Evolutionary conservation across 2,113 vertebrate species (phyloP).

Genomic region (Paedocypris sp.): DNA sequence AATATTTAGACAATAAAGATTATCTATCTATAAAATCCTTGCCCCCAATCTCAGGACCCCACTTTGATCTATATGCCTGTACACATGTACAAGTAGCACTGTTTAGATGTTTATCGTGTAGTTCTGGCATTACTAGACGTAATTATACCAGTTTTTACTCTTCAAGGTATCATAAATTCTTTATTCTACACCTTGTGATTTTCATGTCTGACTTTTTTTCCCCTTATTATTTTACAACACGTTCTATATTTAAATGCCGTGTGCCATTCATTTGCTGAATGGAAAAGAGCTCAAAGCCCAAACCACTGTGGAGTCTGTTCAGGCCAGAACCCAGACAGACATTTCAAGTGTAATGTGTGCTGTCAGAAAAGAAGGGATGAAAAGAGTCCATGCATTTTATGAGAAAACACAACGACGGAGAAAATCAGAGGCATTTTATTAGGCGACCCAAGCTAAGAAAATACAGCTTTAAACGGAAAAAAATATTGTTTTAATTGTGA

Average conservation of each 20-base stretch:
- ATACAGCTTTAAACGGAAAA: too few relatives aligned
- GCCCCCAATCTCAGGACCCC: too few relatives aligned
- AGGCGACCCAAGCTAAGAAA: too few relatives aligned
- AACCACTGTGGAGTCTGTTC: conserved; percentile 5
- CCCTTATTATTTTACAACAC: not conserved
- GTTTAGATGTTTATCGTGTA: too few relatives aligned
- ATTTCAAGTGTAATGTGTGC: conserved; percentile 1
- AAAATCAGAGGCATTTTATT: not conserved
- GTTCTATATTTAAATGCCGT: not conserved
- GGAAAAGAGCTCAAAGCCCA: not conserved
- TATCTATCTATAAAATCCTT: too few relatives aligned
- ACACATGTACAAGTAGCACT: too few relatives aligned
- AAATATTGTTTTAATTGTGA: too few relatives aligned
- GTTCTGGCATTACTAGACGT: too few relatives aligned
- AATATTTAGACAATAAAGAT: too few relatives aligned
- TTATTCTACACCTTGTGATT: not conserved
- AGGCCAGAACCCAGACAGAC: conserved; percentile 6
- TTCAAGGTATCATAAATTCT: not conserved
- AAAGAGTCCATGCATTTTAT: conserved; percentile 11
- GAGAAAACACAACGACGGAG: conserved; percentile 1
- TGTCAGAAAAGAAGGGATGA: conserved; percentile 15
- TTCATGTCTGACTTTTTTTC: not conserved
- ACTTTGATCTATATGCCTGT: too few relatives aligned
- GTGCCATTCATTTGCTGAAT: not conserved
- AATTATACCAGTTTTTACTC: too few relatives aligned